Base-by-base conservation (phyloP, 35 echinoderm and acorn worm species). In the Chiridota heheva region DNA sequence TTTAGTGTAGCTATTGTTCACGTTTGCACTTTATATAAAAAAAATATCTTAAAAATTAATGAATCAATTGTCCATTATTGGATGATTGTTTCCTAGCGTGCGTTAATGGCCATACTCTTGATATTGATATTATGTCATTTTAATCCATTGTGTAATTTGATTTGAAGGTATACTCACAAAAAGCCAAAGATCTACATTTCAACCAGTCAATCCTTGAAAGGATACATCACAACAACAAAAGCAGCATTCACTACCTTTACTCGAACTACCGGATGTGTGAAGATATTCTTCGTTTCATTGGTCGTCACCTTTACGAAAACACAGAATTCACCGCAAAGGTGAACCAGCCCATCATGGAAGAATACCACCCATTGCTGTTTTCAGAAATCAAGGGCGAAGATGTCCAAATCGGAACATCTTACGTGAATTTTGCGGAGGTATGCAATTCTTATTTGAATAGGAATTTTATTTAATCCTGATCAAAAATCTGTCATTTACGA, bases 391-490 rank as follows among this genome's bases (percentile, higher is more conserved):
- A 74, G 18, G 94, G 94, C 5, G 61, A 77, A 78, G 88, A 91
- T 18, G 72, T 53, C 28, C 7, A 40, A 30, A 35, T 83, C 2
- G 88, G 84, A 61, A 42, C 71, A 29, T 97, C 94, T 18, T 97
- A 91, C 53, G 48, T 80, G 3, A 97, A 97, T 76, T 28, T 20
- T 37, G n/a, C 63, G 30, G 94, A 97, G 86, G 84, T 97, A 82
- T 31, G 67, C n/a, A n/a, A n/a, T n/a, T n/a, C n/a, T n/a, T 60
- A 60, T 60, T 60, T 60, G 24, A 7, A 18, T 27, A 60, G 32
- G 59, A 63, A 13, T 20, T 16, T 18, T 28, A 10, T 10, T 51
- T 10, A 10, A 51, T 51, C 46, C 7, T 51, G 46, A 51, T n/a
- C 20, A n/a, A n/a, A 51, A 7, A 51, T 51, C 46, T n/a, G n/a